Evolutionary conservation across 2,113 vertebrate genomes (phyloP).

Genomic region (Notothenia coriiceps): DNA sequence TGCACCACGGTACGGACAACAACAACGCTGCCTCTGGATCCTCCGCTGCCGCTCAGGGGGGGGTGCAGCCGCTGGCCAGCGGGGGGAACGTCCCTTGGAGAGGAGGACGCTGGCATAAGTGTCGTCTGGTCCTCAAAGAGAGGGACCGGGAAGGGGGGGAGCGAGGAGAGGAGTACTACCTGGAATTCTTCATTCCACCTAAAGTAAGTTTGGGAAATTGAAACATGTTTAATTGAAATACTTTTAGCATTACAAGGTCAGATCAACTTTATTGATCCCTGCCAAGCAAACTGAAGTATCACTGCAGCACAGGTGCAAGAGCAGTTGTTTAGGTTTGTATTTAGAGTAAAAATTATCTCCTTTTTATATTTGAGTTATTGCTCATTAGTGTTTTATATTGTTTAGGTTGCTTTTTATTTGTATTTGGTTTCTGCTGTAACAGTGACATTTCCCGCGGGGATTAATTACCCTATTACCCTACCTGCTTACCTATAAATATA

Average conservation of each 20-base stretch:
- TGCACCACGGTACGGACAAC: conserved; percentile 81
- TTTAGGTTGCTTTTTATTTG: too few relatives aligned
- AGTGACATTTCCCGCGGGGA: too few relatives aligned
- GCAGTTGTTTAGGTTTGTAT: too few relatives aligned
- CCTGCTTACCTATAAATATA: too few relatives aligned
- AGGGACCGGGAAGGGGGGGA: conserved; percentile 82
- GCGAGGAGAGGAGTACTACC: conserved; percentile 86
- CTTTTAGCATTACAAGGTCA: not conserved
- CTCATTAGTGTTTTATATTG: too few relatives aligned
- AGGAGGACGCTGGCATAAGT: conserved; percentile 90
- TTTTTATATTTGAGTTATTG: too few relatives aligned
- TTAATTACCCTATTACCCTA: too few relatives aligned
- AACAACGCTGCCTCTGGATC: conserved; percentile 63
- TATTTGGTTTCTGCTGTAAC: too few relatives aligned
- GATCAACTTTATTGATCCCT: too few relatives aligned
- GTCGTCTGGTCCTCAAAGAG: conserved; percentile 89
- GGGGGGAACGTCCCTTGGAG: conserved; percentile 79
- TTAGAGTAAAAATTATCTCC: too few relatives aligned
- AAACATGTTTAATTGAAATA: not conserved
- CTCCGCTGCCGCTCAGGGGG: conserved; percentile 15
- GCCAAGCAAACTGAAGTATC: too few relatives aligned
- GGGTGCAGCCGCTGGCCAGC: conserved; percentile 65
- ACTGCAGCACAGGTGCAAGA: too few relatives aligned
- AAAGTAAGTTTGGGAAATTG: conserved; percentile 82
- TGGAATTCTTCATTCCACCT: conserved; percentile 94